A percentile compares a stretch with the other conserved stretches of the same genome.
Conservation (phyloP, 2,888 invertebrate genomes). For the Lasioglossum malachurum region DNA sequence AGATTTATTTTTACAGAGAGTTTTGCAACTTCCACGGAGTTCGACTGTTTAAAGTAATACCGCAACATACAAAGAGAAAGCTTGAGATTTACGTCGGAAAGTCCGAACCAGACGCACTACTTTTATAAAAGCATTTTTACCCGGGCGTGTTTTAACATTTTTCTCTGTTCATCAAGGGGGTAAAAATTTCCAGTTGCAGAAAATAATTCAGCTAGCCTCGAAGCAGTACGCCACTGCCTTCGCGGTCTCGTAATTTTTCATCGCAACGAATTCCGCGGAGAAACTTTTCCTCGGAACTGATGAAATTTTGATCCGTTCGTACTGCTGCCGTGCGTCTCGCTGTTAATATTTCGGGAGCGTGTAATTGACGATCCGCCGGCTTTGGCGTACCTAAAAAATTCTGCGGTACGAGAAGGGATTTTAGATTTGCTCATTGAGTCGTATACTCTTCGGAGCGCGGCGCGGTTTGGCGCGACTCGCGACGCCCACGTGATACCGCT, state of each 20-base stretch:
- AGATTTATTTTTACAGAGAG: not conserved
- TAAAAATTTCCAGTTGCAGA: not conserved
- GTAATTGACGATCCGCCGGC: conserved; percentile 26
- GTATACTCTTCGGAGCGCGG: too few species aligned
- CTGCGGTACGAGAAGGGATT: not conserved
- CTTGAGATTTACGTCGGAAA: not conserved
- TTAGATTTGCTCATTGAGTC: conserved; percentile 4
- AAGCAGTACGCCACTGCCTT: not conserved
- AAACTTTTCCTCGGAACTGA: conserved; percentile 4
- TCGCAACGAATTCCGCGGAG: conserved; percentile 25
- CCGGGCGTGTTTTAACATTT: not conserved
- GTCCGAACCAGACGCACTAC: not conserved
- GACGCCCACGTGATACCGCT: not conserved
- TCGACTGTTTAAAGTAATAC: not conserved
- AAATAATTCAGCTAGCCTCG: conserved; percentile 16
- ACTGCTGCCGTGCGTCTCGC: not conserved
- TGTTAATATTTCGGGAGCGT: conserved; percentile 36
- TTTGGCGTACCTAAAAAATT: conserved; percentile 7
- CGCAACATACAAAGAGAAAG: not conserved
- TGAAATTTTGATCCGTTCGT: conserved; percentile 43
- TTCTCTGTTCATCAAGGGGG: not conserved
- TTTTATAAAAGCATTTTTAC: not conserved
- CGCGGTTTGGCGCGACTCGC: not conserved
- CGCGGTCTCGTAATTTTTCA: conserved; percentile 28
- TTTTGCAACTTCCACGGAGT: not conserved